Evolutionary conservation across 1,140 invertebrate genomes (phyloP), one percentile per base, ranked within the genome.

Genomic region (Drosophila jambulina): DNA sequence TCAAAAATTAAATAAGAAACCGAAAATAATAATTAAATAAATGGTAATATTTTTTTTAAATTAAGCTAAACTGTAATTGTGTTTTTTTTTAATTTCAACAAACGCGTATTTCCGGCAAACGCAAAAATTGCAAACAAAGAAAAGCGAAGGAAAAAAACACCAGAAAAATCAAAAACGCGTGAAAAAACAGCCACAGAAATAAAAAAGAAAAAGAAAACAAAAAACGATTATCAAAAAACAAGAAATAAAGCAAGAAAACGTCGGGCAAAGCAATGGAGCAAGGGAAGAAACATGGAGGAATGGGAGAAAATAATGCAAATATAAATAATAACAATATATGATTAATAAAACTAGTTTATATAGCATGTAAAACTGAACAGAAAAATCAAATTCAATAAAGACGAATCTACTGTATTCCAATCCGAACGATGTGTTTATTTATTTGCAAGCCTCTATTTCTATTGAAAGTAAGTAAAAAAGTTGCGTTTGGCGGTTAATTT

Each of bases 361-460:
- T 87, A 87, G 84, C 84, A 87, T 87, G 80, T 87, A 87, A 87
- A 83, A 87, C 80, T 84, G 84, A 87, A 87, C 84, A 87, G 84
- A 87, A 82, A 88, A 88, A 88, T 90, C 84, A 90, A 90, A 90
- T 88, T 90, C 80, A 88, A 88, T 88, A 88, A 88, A 88, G 85
- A 88, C 70, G 85, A 88, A 88, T 88, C 86, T 88, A 88, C 85
- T 88, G 84, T 88, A 88, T 88, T 88, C 85, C 75, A 84, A 88
- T 67, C 51, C 57, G 57, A 75, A 48, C 29, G 42, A 21, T 15
- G 9, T 23, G n/a, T n/a, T 43, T 25, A 2, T 23, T 48, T 59
- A n/a, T 38, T 27, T 25, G n/a, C n/a, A 9, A 10, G 27, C n/a
- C 19, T 12, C 10, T 3, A 42, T 9, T 42, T 10, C 0, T 0